Evolutionary conservation across 2,113 vertebrate species (phyloP).

Genomic region (Xenus cinereus): DNA sequence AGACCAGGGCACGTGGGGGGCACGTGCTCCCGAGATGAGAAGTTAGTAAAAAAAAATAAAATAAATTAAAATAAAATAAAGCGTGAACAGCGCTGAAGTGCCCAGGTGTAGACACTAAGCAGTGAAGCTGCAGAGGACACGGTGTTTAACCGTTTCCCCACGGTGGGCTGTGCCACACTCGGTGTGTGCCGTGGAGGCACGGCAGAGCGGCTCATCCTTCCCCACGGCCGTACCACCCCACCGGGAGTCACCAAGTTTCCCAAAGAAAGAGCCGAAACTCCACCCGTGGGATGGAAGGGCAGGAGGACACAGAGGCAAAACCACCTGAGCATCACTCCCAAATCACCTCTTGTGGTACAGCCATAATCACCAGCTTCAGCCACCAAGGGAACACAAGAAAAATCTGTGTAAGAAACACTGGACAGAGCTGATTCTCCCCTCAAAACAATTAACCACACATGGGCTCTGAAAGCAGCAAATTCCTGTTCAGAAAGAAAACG

Average conservation of each 20-base stretch:
- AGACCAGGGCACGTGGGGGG: neutral
- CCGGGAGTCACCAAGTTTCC: neutral
- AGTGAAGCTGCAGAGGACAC: neutral
- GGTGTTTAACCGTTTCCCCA: neutral
- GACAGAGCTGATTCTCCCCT: neutral
- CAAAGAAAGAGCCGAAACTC: neutral
- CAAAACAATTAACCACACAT: neutral
- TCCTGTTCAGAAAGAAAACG: neutral
- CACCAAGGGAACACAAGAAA: neutral
- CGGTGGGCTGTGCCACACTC: accelerated
- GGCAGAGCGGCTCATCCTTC: neutral
- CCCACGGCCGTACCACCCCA: accelerated
- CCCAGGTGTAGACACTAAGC: neutral
- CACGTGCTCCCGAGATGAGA: neutral
- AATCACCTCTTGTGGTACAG: neutral
- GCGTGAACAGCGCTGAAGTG: neutral
- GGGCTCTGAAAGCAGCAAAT: neutral
- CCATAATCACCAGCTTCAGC: neutral
- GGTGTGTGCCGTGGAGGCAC: accelerated
- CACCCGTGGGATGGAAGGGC: neutral
- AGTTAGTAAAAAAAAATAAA: neutral
- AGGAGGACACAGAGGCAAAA: neutral
- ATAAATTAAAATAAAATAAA: neutral
- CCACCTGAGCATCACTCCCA: neutral
- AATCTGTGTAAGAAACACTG: neutral